These are phyloP conservation scores for Accipiter superciliosus DNA, from an alignment of 2,797 vertebrate species.

Conservation along the genomic window DNA sequence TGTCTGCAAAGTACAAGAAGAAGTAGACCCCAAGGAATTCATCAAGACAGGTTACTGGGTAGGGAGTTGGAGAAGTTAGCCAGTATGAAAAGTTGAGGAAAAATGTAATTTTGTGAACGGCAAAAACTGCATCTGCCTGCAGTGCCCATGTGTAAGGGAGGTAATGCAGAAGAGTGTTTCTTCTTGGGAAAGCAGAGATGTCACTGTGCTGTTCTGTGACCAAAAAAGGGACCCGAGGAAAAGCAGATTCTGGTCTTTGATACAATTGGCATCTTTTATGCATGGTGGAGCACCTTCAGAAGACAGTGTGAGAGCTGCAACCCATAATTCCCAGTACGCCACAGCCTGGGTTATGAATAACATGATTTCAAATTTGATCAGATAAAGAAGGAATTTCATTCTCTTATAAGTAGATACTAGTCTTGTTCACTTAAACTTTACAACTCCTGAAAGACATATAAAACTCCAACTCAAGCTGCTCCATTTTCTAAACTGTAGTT, in stretches of 20 bases:
- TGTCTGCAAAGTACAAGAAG: background rate
- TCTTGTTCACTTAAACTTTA: background rate
- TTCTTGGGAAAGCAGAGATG: background rate
- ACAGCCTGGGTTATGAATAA: background rate
- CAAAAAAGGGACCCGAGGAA: background rate
- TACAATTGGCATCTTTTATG: background rate
- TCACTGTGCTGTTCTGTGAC: background rate
- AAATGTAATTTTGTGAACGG: background rate
- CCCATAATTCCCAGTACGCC: rapidly evolving
- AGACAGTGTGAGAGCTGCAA: background rate
- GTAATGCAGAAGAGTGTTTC: background rate
- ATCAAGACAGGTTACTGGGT: background rate
- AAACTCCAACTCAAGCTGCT: background rate
- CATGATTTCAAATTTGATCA: background rate
- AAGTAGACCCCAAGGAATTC: background rate
- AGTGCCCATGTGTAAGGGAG: background rate
- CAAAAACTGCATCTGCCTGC: rapidly evolving
- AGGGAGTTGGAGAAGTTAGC: background rate
- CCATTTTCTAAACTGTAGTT: background rate
- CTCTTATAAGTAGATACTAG: background rate
- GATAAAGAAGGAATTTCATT: background rate
- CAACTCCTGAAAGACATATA: background rate
- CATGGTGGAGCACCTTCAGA: background rate
- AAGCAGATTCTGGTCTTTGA: background rate
- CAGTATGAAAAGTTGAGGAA: background rate